Base-by-base conservation (phyloP, 1,140 invertebrate genomes). In the Saxidomus purpurata region DNA sequence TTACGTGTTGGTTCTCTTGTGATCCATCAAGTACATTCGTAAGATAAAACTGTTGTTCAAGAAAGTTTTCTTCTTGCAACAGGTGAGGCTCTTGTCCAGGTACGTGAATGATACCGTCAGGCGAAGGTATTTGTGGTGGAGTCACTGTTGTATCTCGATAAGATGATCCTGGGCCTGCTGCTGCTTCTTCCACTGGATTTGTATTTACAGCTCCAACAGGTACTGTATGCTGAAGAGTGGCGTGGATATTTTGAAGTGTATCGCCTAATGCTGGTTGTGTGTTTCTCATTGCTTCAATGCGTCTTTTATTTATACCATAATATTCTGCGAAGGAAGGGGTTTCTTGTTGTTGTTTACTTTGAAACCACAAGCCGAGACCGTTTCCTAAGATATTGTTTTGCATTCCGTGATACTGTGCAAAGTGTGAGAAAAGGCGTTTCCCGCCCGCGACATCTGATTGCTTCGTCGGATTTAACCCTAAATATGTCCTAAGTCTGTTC, bases 21-120 rank as follows among this genome's bases (percentile, higher is more conserved):
- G 67, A n/a, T 3, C 67, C 67, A 1, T n/a, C 6, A 2, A 71
- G 17, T 22, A 3, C 34, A 38, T 71, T 71, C 1, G 67, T 71
- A 2, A 71, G 34, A 28, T 38, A 40, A 71, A 71, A 71, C 22
- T 36, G 67, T 38, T 40, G 67, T 71, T 71, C 67, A 38, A 71
- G 36, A n/a, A 71, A 71, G 4, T 71, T 25, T 71, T 71, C 0
- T n/a, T 71, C 67, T 15, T 36, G 34, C 19, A 28, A 15, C 11
- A 71, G 67, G n/a, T 71, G 13, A 4, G 67, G 67, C 25, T 63
- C 59, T 28, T 63, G 8, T 6, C 59, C 59, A 28, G 59, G 59
- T 25, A 8, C 8, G 38, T 40, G 25, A 17, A 71, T 28, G 34
- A 71, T 31, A 31, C 67, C 67, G 17, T 71, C 67, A 28, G 36